Conservation (phyloP, 2,888 invertebrate genomes). For the Geotrupes spiniger region DNA sequence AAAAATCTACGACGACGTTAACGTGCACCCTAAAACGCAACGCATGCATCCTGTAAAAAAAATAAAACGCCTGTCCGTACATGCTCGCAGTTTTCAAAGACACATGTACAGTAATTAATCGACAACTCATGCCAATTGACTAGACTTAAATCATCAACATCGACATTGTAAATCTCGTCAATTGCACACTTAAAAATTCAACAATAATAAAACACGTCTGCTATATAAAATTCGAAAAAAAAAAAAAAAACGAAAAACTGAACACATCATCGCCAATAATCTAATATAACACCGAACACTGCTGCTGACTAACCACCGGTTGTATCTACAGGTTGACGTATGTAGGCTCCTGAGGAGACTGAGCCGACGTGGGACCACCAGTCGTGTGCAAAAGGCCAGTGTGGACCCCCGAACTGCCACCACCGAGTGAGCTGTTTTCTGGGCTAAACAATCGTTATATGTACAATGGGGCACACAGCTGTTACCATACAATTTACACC, state of each 20-base stretch:
- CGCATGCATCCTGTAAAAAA: slow-evolving; percentile 2
- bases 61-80: background rate
- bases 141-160: too few species aligned
- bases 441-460: slow-evolving; percentile 53
- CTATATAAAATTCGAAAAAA: background rate
- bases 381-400: slow-evolving; percentile 50
- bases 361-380: slow-evolving; percentile 59
- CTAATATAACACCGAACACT: slow-evolving; percentile 43
- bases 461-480: slow-evolving; percentile 46
- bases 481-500: slow-evolving; percentile 28
- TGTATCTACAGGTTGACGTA: slow-evolving; percentile 89
- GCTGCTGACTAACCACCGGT: slow-evolving; percentile 50
- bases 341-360: slow-evolving; percentile 82
- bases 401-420: slow-evolving; percentile 47
- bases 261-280: slow-evolving; percentile 29
- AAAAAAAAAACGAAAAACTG: slow-evolving; percentile 27
- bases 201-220: too few species aligned
- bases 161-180: slow-evolving; percentile 12
- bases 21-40: slow-evolving; percentile 1
- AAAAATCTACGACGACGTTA: background rate
- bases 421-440: slow-evolving; percentile 45
- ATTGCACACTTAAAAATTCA: slow-evolving; percentile 8
- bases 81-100: too few species aligned
- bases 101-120: too few species aligned
- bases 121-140: too few species aligned